These are phyloP conservation scores for Melospiza georgiana DNA, from an alignment of 2,113 vertebrate species.

Conservation along the genomic window DNA sequence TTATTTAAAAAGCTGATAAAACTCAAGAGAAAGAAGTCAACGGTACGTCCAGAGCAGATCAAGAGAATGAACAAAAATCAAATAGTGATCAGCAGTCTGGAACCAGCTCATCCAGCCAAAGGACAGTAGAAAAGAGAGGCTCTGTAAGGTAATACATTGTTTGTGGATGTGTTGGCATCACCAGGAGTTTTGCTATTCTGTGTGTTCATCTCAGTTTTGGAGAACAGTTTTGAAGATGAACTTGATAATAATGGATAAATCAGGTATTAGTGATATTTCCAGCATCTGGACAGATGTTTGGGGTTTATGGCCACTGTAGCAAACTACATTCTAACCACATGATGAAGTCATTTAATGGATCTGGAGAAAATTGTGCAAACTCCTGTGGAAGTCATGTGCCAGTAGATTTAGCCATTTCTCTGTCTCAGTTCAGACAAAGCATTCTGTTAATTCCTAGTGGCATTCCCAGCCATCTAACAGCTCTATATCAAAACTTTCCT, in stretches of 20 bases:
- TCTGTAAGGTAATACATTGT: conserved; percentile 57
- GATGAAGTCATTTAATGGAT: background rate
- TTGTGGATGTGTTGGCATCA: background rate
- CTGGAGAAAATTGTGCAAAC: background rate
- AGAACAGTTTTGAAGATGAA: background rate
- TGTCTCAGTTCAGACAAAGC: background rate
- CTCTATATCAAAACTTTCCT: background rate
- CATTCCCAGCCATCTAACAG: background rate
- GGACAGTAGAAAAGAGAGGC: conserved; percentile 5
- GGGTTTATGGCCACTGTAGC: background rate
- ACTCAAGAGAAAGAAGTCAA: background rate
- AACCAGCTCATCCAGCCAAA: background rate
- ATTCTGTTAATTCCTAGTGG: background rate
- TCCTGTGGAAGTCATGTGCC: background rate
- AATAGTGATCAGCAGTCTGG: background rate
- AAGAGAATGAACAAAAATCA: conserved; percentile 22
- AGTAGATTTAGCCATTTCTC: background rate
- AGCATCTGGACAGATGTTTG: background rate
- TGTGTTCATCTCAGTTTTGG: background rate
- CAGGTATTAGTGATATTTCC: background rate
- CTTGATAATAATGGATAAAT: background rate
- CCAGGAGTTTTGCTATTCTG: background rate
- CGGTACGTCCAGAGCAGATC: background rate
- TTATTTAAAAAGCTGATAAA: background rate
- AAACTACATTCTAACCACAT: background rate